Evolutionary conservation across 2,797 vertebrate genomes (phyloP).

Genomic region (Eutrigla gurnardus): DNA sequence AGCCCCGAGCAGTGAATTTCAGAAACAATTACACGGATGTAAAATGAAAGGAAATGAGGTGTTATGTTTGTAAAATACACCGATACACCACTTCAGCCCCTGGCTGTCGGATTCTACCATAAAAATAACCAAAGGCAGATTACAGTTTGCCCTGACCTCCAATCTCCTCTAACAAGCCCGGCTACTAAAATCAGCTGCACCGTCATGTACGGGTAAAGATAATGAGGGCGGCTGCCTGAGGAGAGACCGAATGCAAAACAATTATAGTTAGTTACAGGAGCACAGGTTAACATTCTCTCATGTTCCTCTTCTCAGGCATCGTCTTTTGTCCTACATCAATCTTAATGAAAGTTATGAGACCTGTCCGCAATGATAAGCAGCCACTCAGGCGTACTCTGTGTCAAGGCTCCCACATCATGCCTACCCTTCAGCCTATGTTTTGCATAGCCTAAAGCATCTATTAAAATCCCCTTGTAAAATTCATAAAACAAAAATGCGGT

Average conservation of each 20-base stretch:
- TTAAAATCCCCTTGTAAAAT: constrained; percentile 99
- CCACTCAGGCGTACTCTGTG: constrained; percentile 93
- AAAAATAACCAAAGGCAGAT: constrained; percentile 80
- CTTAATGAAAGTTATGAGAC: constrained; percentile 99
- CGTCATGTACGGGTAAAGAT: constrained; percentile 95
- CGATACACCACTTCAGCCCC: constrained; percentile 64
- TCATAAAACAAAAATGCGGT: constrained; percentile 99
- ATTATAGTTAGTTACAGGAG: constrained; percentile 96
- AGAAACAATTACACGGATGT: constrained; percentile 67
- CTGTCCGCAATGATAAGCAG: constrained; percentile 99
- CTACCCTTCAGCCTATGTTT: constrained; percentile 98
- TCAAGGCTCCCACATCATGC: constrained; percentile 95
- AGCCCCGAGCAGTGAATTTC: constrained; percentile 53
- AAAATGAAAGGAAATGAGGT: constrained; percentile 73
- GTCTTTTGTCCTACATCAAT: constrained; percentile 95
- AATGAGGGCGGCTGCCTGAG: constrained; percentile 92
- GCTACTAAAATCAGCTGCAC: constrained; percentile 90
- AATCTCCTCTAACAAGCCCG: constrained; percentile 83
- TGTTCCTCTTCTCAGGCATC: constrained; percentile 87
- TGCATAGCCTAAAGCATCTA: constrained; percentile 99
- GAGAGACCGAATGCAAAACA: constrained; percentile 95
- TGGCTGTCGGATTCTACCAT: constrained; percentile 68
- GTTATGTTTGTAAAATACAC: constrained; percentile 76
- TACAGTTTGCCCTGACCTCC: constrained; percentile 83
- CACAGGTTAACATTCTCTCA: constrained; percentile 99